These are phyloP conservation scores for Pristionchus entomophagus DNA, from an alignment of 2,888 invertebrate species.

Conservation along the genomic window DNA sequence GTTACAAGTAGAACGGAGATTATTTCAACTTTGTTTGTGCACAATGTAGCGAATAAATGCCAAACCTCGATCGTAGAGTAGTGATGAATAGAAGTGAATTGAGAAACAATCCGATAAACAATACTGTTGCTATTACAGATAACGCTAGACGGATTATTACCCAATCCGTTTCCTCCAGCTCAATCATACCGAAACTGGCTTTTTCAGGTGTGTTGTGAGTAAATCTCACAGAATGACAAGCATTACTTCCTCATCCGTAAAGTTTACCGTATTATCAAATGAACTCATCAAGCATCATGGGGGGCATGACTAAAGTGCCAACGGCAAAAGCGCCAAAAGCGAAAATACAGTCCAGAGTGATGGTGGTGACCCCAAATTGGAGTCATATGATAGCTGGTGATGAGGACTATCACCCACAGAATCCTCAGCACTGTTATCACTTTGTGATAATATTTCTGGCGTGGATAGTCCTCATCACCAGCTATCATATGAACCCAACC, in stretches of 20 bases:
- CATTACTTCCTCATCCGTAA: not conserved
- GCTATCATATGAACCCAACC: too few species aligned
- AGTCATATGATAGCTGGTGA: too few species aligned
- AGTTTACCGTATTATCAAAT: not conserved
- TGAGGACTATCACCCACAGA: too few species aligned
- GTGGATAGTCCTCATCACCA: too few species aligned
- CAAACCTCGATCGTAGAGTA: not conserved
- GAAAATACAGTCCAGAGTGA: too few species aligned
- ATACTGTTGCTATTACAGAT: not conserved
- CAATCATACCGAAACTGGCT: not conserved
- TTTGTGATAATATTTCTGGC: too few species aligned
- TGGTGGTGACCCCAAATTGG: too few species aligned
- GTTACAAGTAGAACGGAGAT: not conserved
- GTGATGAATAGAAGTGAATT: constrained; percentile 16
- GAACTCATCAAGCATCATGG: too few species aligned
- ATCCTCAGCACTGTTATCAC: too few species aligned
- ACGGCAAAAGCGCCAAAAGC: too few species aligned
- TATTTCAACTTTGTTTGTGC: not conserved
- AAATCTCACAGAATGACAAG: not conserved
- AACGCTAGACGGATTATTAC: not conserved
- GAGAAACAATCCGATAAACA: not conserved
- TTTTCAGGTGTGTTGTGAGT: not conserved
- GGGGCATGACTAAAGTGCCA: too few species aligned
- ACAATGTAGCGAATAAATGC: not conserved
- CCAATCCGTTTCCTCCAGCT: not conserved